phyloP scores from a whole-genome alignment of 92 coral and sea anemone species.

The Diadumene lineata region DNA sequence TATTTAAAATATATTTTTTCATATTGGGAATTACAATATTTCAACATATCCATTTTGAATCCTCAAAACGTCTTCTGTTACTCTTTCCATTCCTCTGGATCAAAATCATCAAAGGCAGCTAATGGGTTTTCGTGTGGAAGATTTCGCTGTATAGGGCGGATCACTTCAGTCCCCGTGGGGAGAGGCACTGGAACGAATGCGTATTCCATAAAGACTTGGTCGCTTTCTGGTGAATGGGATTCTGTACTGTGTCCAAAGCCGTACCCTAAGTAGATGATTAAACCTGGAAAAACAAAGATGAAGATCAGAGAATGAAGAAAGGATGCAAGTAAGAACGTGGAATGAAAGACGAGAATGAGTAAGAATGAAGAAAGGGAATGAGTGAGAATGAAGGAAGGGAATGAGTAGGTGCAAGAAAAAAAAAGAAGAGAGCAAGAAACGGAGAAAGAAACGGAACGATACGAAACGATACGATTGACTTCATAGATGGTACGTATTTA shows the following conservation, averaged over 20 bases:
- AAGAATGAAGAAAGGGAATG: background rate
- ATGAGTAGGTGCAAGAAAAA: too few relatives aligned
- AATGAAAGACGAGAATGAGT: background rate
- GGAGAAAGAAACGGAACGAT: too few relatives aligned
- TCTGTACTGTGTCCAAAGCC: conserved; percentile 65
- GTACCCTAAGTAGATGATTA: conserved; percentile 55
- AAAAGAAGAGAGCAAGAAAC: too few relatives aligned
- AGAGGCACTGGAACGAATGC: conserved; percentile 21
- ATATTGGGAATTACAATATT: too few relatives aligned
- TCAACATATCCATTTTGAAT: background rate
- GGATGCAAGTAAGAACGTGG: background rate
- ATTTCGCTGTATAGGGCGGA: conserved; percentile 15
- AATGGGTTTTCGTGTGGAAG: conserved; percentile 4
- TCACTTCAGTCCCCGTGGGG: conserved; percentile 36
- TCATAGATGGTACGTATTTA: too few relatives aligned
- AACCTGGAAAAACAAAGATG: conserved; percentile 41
- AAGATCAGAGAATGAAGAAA: background rate
- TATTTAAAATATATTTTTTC: too few relatives aligned
- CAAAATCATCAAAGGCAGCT: conserved; percentile 2
- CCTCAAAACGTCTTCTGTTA: background rate
- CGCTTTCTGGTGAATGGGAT: conserved; percentile 40
- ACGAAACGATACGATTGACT: too few relatives aligned
- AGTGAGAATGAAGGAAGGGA: too few relatives aligned
- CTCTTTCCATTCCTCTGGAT: conserved; percentile 10
- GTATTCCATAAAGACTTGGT: conserved; percentile 14